Conservation (phyloP, 2,113 vertebrate genomes). For the Manacus vitellinus region DNA sequence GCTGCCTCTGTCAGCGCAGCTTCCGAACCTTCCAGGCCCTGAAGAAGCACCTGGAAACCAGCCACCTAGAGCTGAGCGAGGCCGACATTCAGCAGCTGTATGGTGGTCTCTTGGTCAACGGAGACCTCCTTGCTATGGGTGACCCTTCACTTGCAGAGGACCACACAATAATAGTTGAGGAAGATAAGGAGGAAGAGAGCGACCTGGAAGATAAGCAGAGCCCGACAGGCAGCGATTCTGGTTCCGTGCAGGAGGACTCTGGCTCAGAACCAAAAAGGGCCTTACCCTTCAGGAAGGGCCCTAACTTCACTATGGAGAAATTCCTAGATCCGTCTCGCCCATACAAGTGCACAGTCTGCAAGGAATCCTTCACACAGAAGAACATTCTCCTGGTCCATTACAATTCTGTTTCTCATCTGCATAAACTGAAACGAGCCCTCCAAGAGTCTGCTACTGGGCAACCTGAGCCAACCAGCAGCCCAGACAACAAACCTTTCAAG, state of each 20-base stretch:
- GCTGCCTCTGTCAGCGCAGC: slow-evolving; percentile 96
- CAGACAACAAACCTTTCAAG: slow-evolving; percentile 98
- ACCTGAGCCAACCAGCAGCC: slow-evolving; percentile 94
- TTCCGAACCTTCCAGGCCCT: slow-evolving; percentile 97
- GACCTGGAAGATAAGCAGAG: slow-evolving; percentile 97
- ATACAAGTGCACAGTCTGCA: slow-evolving; percentile 98
- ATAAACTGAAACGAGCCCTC: slow-evolving; percentile 96
- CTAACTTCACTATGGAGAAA: slow-evolving; percentile 99
- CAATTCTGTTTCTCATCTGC: slow-evolving; percentile 97
- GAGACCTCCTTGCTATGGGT: slow-evolving; percentile 92
- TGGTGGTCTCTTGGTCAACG: slow-evolving; percentile 92
- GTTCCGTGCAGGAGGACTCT: slow-evolving; percentile 92
- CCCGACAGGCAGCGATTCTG: slow-evolving; percentile 92
- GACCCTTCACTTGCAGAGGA: slow-evolving; percentile 91
- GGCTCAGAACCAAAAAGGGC: slow-evolving; percentile 96
- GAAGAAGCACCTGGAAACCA: slow-evolving; percentile 97
- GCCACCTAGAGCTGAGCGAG: slow-evolving; percentile 95
- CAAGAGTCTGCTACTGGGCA: slow-evolving; percentile 96
- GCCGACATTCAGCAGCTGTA: slow-evolving; percentile 97
- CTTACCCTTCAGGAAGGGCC: slow-evolving; percentile 95
- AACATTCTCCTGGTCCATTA: slow-evolving; percentile 98
- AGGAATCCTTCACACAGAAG: slow-evolving; percentile 98
- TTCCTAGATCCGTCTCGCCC: slow-evolving; percentile 97
- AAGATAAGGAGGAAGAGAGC: slow-evolving; percentile 97
- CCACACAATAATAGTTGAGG: slow-evolving; percentile 90